A percentile compares a stretch with the other conserved stretches of the same genome.
Conservation (phyloP, 2,113 vertebrate genomes). For the Meriones unguiculatus region DNA sequence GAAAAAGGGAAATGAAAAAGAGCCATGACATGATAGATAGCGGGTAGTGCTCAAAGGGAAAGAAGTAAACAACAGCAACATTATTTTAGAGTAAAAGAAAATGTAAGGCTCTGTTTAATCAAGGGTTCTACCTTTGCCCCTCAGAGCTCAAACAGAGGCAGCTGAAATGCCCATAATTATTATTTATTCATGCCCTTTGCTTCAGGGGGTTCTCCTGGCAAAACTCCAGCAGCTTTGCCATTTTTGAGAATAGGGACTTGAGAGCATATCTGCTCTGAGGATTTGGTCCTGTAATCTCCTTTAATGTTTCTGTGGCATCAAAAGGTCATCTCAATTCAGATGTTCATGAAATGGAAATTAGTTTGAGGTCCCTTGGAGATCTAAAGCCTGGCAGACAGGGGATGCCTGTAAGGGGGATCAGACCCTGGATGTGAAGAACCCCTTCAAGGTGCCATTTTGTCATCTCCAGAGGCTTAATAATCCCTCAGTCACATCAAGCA, state of each 20-base stretch:
- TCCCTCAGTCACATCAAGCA: background rate
- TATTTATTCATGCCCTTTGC: constrained; percentile 73
- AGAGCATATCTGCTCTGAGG: constrained; percentile 22
- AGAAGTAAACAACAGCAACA: background rate
- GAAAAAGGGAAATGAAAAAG: background rate
- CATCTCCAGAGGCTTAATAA: background rate
- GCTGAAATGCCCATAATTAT: background rate
- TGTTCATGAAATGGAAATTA: constrained; percentile 73
- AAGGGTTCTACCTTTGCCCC: constrained; percentile 18
- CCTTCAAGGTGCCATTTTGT: background rate
- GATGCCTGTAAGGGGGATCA: background rate
- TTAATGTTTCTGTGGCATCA: constrained; percentile 61
- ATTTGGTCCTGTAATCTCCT: constrained; percentile 69
- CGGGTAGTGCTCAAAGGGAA: background rate
- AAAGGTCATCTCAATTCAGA: constrained; percentile 71
- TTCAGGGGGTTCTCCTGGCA: constrained; percentile 71
- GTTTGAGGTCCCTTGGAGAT: constrained; percentile 37
- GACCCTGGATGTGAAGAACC: background rate
- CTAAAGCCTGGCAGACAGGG: constrained; percentile 16
- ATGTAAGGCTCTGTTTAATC: background rate
- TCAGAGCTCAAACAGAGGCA: constrained; percentile 54
- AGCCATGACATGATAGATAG: background rate
- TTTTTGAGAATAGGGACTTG: constrained; percentile 56
- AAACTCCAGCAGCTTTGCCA: constrained; percentile 65
- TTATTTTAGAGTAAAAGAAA: constrained; percentile 39